Conservation (phyloP, 2,797 vertebrate genomes). For the Semaprochilodus insignis region DNA sequence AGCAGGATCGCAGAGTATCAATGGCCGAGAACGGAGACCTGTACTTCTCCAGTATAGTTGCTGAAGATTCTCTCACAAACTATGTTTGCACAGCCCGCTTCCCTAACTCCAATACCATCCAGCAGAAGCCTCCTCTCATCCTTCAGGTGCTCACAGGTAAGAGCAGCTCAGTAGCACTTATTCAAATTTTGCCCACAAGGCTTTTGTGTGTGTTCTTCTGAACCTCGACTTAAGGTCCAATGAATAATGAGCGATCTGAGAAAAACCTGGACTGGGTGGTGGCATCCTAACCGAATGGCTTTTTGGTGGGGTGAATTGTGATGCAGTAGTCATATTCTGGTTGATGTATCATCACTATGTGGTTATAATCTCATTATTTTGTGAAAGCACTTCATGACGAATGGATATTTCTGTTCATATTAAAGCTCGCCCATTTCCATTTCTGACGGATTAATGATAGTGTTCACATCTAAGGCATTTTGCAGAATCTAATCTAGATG, state of each 20-base stretch:
- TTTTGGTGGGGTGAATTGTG: background rate
- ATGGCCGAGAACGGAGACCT: constrained; percentile 95
- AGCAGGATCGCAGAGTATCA: constrained; percentile 92
- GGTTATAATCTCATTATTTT: no score
- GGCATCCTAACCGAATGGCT: background rate
- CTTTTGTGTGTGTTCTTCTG: background rate
- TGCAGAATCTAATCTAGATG: no score
- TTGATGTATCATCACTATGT: background rate
- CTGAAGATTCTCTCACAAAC: constrained; percentile 89
- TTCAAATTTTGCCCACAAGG: background rate
- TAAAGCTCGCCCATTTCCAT: no score
- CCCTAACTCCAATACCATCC: constrained; percentile 94
- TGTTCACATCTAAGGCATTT: no score
- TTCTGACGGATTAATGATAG: no score
- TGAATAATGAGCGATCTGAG: constrained; percentile 5
- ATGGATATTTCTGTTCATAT: no score
- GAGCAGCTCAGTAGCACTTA: constrained; percentile 53
- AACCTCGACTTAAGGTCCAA: background rate
- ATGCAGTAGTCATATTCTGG: background rate
- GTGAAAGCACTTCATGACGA: no score
- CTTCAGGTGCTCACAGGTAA: constrained; percentile 97
- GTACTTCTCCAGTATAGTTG: constrained; percentile 92
- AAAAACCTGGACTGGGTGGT: background rate
- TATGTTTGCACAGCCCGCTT: constrained; percentile 97
- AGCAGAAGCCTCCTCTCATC: constrained; percentile 95